Evolutionary conservation across 1,140 invertebrate species (phyloP).

Genomic region (Ips nitidus): DNA sequence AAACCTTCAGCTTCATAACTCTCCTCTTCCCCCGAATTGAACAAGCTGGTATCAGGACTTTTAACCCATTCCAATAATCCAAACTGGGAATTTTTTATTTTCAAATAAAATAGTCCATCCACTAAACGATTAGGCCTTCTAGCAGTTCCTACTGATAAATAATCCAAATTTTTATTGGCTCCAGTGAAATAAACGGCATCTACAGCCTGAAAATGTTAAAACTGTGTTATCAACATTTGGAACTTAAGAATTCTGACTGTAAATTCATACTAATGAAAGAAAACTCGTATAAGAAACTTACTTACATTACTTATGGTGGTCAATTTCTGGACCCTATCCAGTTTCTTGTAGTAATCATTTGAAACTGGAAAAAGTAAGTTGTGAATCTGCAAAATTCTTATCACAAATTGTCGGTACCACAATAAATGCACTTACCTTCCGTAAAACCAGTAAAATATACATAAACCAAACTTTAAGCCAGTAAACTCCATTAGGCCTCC

Average conservation of each 20-base stretch:
- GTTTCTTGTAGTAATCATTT: constrained; percentile 45
- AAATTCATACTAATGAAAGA: background rate
- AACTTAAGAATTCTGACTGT: background rate
- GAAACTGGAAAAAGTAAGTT: constrained; percentile 38
- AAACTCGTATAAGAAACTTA: constrained; percentile 23
- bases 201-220: constrained; percentile 54
- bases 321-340: constrained; percentile 56
- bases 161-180: constrained; percentile 54
- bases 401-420: background rate
- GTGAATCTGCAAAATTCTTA: constrained; percentile 14
- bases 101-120: constrained; percentile 59
- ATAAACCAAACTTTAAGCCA: constrained; percentile 56
- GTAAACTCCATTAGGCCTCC: constrained; percentile 54
- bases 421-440: constrained; percentile 46
- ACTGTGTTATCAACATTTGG: background rate
- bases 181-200: constrained; percentile 64
- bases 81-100: constrained; percentile 48
- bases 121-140: constrained; percentile 54
- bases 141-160: constrained; percentile 54
- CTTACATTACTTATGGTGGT: constrained; percentile 50
- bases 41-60: constrained; percentile 63
- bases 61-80: constrained; percentile 63
- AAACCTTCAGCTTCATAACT: constrained; percentile 61
- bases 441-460: constrained; percentile 50
- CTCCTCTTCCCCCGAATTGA: constrained; percentile 55